Base-by-base conservation (phyloP, 2,888 invertebrate species). In the Drosophila paranaensis region DNA sequence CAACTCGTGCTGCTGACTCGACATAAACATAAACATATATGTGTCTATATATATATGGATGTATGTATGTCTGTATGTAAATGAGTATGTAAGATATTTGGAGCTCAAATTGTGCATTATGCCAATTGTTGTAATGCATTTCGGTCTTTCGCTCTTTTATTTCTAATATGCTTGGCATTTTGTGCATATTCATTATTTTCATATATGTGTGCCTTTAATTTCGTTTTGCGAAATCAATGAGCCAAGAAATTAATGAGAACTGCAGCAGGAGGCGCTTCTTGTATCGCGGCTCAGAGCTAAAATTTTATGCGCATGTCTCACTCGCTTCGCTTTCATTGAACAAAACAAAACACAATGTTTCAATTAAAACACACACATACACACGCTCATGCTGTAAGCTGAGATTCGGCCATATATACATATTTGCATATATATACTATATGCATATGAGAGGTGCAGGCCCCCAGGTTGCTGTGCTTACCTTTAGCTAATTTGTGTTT, bases 201-300 rank as follows among this genome's bases (percentile, higher is more conserved):
- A 30, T 40, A 54, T 57, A n/a, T 48, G 42, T 82, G 45, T 89
- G 89, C 75, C 76, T 86, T 88, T 78, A 86, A 86, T 90, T 86
- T 73, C 86, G 87, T 86, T 86, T 86, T 81, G 54, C 64, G 81
- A 90, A 86, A 86, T 86, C 86, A 86, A 88, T 86, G 90, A 88
- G 78, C 78, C 57, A 64, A 68, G 58, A 69, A 74, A 71, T 84
- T 89, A 88, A 89, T 69, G 70, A 69, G 82, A 89, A 89, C 63
- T 74, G 54, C 64, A 85, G 20, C 42, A 33, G 48, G 30, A 27
- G 39, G 6, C 13, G 33, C 20, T 33, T 43, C 56, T 43, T 56
- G 20, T 43, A 35, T 33, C 33, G 56, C 8, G 45, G 56, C 56
- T 35, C n/a, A 33, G 42, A 42, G 30, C 50, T 53, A 30, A 62